Evolutionary conservation across 2,888 invertebrate genomes (phyloP), one percentile per base, ranked within the genome.

Genomic region (Orthosia cruda): DNA sequence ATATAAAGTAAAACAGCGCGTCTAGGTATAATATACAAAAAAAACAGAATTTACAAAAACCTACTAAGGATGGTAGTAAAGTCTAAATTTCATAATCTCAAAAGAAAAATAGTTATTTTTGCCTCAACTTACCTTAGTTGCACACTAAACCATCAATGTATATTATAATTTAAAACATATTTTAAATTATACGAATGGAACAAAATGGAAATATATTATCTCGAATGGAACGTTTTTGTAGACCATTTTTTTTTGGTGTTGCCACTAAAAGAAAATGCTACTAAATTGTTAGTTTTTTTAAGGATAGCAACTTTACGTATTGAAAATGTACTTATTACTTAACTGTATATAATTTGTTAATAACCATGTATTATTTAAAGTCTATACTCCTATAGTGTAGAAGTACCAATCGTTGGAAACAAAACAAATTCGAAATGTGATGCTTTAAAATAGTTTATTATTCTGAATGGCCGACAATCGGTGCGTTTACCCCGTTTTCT

Each of bases 281-380:
- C 79, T 67, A 77, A 55, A 76, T 18, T 75, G 52, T 58, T 75
- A 73, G 65, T 69, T 68, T 84, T 79, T 82, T 73, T 76, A 57
- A 49, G 54, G 16, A 18, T 73, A 67, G 78, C 73, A 79, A 72
- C 77, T 75, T 61, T 72, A 69, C 71, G 85, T 86, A 87, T 87
- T 87, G 81, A 80, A 80, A 68, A 77, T 83, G 88, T 88, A 88
- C 88, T 88, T 88, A 88, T 74, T 79, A 74, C 69, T 78, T 65
- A 80, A 74, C 63, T 78, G 65, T 79, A 77, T 82, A 76, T 74
- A 76, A 63, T 66, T 68, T 81, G 77, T 85, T 85, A 68, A 49
- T 71, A 71, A 74, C 57, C 63, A 52, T 47, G 23, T 82, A 69
- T 77, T 72, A 71, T 79, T 71, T 74, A 74, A 78, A 78, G 59